These are phyloP conservation scores for Canis aureus DNA, from an alignment of 2,113 vertebrate genomes.

Conservation along the genomic window DNA sequence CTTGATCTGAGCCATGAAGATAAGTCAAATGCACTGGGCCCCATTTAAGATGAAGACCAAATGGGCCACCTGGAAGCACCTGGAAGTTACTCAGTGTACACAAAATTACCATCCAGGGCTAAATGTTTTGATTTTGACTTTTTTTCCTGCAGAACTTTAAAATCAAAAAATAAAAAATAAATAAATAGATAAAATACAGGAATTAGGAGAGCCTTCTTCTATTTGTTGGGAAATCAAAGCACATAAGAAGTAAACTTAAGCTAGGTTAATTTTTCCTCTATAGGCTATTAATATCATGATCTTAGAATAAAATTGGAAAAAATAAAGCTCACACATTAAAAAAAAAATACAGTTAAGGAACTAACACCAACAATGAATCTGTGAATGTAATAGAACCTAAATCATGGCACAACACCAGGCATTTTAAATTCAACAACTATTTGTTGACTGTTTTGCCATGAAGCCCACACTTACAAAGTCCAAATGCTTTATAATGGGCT, in stretches of 20 bases:
- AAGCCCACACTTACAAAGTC: background rate
- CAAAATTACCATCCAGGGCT: background rate
- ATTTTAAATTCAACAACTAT: constrained; percentile 3
- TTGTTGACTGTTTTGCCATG: background rate
- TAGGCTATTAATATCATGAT: background rate
- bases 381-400: background rate
- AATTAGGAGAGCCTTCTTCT: background rate
- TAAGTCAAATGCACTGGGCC: background rate
- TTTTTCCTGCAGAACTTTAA: background rate
- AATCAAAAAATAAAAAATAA: background rate
- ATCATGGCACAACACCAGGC: background rate
- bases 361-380: background rate
- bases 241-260: background rate
- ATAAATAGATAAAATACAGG: background rate
- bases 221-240: background rate
- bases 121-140: background rate
- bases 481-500: background rate
- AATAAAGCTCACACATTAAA: background rate
- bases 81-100: background rate
- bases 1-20: background rate
- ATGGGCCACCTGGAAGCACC: background rate
- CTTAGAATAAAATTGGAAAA: constrained; percentile 16
- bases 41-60: background rate
- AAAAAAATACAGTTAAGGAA: constrained; percentile 13
- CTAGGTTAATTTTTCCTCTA: background rate